phyloP scores from a whole-genome alignment of 1,140 invertebrate species.

The Trichonephila clavipes region DNA sequence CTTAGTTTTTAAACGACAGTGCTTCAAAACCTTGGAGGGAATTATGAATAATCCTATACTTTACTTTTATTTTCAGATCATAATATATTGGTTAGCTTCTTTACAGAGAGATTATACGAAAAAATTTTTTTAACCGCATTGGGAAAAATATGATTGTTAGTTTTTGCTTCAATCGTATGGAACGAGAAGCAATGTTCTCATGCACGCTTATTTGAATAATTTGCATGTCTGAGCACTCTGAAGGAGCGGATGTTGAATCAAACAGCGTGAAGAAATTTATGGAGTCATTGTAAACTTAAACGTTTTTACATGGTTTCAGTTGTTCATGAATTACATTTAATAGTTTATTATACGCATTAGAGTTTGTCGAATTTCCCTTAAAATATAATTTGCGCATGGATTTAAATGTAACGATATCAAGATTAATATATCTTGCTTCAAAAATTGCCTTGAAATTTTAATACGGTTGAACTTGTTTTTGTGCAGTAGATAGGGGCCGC shows the following conservation, averaged over 20 bases:
- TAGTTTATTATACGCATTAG: neutral
- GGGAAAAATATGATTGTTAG: no score
- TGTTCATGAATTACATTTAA: neutral
- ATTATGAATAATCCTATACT: no score
- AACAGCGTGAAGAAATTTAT: conserved; percentile 6
- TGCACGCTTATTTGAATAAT: neutral
- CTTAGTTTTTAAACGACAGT: no score
- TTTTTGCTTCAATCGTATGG: neutral
- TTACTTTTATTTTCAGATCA: no score
- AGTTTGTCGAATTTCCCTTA: neutral
- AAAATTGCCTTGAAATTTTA: neutral
- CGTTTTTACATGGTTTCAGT: neutral
- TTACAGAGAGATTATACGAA: no score
- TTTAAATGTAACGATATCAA: neutral
- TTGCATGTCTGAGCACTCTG: neutral
- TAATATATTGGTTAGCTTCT: no score
- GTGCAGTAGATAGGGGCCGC: no score
- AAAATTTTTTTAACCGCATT: no score
- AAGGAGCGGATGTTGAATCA: conserved; percentile 30
- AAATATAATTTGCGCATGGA: neutral
- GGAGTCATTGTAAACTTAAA: neutral
- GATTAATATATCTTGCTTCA: neutral
- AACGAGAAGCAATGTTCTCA: conserved; percentile 18
- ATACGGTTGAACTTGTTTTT: no score
- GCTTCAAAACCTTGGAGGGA: no score